Percentiles rank a stretch among this genome's conserved stretches.
Evolutionary conservation across 2,888 invertebrate genomes (phyloP).

Genomic region (Margaritifera margaritifera): DNA sequence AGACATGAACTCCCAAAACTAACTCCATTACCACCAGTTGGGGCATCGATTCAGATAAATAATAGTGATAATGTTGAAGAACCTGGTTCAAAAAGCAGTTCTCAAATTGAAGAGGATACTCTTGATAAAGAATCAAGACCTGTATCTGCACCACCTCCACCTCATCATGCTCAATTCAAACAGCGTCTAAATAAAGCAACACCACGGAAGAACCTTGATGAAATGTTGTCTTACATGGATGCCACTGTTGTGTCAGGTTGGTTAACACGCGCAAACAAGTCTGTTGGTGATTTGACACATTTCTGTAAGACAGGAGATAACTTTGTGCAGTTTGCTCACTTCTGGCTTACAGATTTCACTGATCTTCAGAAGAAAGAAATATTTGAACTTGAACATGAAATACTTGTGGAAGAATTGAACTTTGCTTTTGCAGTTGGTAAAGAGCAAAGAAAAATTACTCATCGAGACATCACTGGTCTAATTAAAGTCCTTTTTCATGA

Average conservation of each 20-base stretch:
- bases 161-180: neutral
- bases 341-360: constrained; percentile 69
- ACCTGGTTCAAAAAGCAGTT: constrained; percentile 13
- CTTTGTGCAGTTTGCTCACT: constrained; percentile 71
- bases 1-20: constrained; percentile 59
- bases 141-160: no score
- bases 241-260: constrained; percentile 68
- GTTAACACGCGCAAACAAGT: constrained; percentile 62
- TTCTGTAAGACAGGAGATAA: constrained; percentile 63
- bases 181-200: neutral
- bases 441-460: constrained; percentile 55
- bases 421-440: constrained; percentile 68
- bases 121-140: neutral
- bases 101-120: constrained; percentile 4
- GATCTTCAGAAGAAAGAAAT: constrained; percentile 66
- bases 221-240: constrained; percentile 68
- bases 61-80: constrained; percentile 20
- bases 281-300: constrained; percentile 56
- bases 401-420: constrained; percentile 65
- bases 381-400: constrained; percentile 67
- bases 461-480: constrained; percentile 59
- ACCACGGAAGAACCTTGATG: constrained; percentile 61
- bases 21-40: constrained; percentile 55
- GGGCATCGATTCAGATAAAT: constrained; percentile 11
- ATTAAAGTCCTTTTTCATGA: constrained; percentile 67